Percentiles rank a stretch among this genome's conserved stretches.
These are phyloP conservation scores for Nettapus auritus DNA, from an alignment of 2,113 vertebrate species.

Conservation along the genomic window DNA sequence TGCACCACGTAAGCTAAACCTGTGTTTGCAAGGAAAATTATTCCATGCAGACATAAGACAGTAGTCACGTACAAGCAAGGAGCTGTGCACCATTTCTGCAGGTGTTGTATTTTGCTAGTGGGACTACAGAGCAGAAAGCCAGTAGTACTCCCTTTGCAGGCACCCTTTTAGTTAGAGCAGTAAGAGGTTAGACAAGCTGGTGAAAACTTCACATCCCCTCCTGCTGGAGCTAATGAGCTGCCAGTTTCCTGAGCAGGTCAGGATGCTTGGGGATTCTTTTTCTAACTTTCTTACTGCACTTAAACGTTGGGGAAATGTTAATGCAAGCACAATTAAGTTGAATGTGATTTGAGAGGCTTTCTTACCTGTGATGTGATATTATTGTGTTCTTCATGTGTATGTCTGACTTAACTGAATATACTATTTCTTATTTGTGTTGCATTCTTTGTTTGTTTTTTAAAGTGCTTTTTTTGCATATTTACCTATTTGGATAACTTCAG, in stretches of 20 bases:
- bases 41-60: neutral
- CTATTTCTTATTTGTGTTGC: neutral
- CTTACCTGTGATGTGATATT: neutral
- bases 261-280: accelerated
- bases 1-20: neutral
- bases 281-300: neutral
- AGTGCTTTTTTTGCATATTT: neutral
- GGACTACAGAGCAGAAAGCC: neutral
- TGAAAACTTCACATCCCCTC: neutral
- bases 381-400: neutral
- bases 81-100: neutral
- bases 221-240: neutral
- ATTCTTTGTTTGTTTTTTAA: neutral
- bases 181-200: neutral
- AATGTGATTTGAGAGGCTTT: neutral
- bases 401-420: neutral
- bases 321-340: neutral
- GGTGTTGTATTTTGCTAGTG: neutral
- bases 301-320: neutral
- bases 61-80: neutral
- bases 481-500: neutral
- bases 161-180: neutral
- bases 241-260: neutral
- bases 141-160: neutral
- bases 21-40: neutral